Evolutionary conservation across 2,888 invertebrate genomes (phyloP).

Genomic region (Melangyna quadrimaculata): DNA sequence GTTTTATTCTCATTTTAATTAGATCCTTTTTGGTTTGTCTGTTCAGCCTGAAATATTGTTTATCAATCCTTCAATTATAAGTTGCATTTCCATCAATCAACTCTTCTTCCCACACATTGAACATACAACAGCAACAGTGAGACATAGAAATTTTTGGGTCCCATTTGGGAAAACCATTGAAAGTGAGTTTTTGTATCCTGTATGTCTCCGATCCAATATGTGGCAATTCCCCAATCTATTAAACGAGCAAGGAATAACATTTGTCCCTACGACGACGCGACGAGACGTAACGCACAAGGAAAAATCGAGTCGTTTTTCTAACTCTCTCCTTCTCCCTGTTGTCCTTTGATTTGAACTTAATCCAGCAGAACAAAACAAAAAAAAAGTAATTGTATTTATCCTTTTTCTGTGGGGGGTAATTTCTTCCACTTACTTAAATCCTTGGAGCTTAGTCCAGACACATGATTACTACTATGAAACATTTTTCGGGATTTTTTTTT

Average conservation of each 20-base stretch:
- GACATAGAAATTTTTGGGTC: slow-evolving; percentile 18
- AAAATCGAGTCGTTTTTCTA: slow-evolving; percentile 73
- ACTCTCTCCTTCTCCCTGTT: not conserved
- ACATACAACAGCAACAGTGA: not conserved
- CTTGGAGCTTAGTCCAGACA: slow-evolving; percentile 76
- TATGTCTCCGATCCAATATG: slow-evolving; percentile 52
- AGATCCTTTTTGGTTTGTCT: not conserved
- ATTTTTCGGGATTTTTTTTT: slow-evolving; percentile 30
- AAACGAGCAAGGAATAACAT: not conserved
- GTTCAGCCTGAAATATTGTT: slow-evolving; percentile 21
- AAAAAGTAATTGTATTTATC: slow-evolving; percentile 77
- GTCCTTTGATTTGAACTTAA: slow-evolving; percentile 79
- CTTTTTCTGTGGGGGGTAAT: slow-evolving; percentile 75
- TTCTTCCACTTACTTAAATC: slow-evolving; percentile 80
- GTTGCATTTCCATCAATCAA: slow-evolving; percentile 1
- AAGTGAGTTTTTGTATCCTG: slow-evolving; percentile 38
- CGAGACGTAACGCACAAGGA: not conserved
- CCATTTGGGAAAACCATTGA: slow-evolving; percentile 55
- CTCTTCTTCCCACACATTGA: not conserved
- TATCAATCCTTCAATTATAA: slow-evolving; percentile 38
- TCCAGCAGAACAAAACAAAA: slow-evolving; percentile 72
- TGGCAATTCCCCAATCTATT: slow-evolving; percentile 46
- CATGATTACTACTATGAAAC: slow-evolving; percentile 68
- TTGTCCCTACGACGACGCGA: not conserved
- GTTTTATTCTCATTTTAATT: slow-evolving; percentile 36